phyloP scores from a whole-genome alignment of 2,113 vertebrate genomes.

The Eira barbara region DNA sequence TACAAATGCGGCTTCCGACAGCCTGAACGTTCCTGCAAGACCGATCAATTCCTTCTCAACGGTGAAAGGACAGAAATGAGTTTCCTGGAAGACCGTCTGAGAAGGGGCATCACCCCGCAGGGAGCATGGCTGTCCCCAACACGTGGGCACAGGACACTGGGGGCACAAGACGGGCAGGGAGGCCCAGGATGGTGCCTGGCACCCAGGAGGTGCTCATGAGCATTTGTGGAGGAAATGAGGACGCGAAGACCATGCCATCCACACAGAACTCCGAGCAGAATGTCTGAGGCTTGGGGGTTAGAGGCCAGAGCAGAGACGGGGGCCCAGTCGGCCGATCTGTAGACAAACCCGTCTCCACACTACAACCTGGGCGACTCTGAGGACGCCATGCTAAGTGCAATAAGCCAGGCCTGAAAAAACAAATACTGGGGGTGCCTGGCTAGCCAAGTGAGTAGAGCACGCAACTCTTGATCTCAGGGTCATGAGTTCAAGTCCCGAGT shows the following conservation, averaged over 20 bases:
- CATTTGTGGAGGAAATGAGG: rapidly evolving
- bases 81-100: neutral
- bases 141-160: neutral
- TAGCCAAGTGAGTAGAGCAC: neutral
- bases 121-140: neutral
- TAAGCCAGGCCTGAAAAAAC: neutral
- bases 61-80: neutral
- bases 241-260: neutral
- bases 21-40: neutral
- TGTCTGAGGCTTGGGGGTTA: neutral
- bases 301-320: neutral
- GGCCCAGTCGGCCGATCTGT: no score
- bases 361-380: no score
- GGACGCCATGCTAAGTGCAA: no score
- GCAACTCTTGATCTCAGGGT: neutral
- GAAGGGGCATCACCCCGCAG: neutral
- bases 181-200: neutral
- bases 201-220: rapidly evolving
- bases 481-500: neutral
- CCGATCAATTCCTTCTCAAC: rapidly evolving
- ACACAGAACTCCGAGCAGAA: no score
- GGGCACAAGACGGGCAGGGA: neutral
- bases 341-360: neutral
- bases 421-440: neutral
- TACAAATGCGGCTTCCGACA: neutral